A percentile compares a stretch with the other conserved stretches of the same genome.
Evolutionary conservation across 2,113 vertebrate species (phyloP).

Genomic region (Notothenia coriiceps): DNA sequence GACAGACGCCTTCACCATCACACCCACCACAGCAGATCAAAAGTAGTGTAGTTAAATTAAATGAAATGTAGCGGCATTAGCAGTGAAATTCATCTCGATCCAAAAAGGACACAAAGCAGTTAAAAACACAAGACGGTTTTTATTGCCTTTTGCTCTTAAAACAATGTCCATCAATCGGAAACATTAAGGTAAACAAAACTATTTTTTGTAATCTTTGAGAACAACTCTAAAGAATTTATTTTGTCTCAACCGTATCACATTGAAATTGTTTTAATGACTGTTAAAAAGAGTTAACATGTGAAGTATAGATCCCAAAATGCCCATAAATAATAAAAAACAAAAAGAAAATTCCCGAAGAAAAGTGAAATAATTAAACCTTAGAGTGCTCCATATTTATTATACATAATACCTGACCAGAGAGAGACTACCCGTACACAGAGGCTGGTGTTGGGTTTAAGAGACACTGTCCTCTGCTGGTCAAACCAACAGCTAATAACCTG

Average conservation of each 20-base stretch:
- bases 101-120: constrained; percentile 27
- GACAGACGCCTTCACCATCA: constrained; percentile 59
- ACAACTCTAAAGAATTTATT: constrained; percentile 48
- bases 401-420: constrained; percentile 22
- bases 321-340: constrained; percentile 48
- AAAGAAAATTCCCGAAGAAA: constrained; percentile 38
- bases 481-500: constrained; percentile 65
- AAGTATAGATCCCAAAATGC: constrained; percentile 37
- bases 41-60: constrained; percentile 22
- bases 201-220: constrained; percentile 42
- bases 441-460: constrained; percentile 48
- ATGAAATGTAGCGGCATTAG: constrained; percentile 43
- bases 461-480: constrained; percentile 80
- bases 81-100: constrained; percentile 7
- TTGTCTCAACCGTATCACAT: constrained; percentile 38
- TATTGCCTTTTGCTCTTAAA: constrained; percentile 71
- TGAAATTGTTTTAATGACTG: constrained; percentile 20
- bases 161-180: constrained; percentile 36
- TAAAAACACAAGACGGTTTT: constrained; percentile 60
- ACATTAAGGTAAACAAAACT: constrained; percentile 58
- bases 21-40: constrained; percentile 34
- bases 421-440: constrained; percentile 10
- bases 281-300: constrained; percentile 14
- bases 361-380: constrained; percentile 50
- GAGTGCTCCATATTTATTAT: constrained; percentile 29